Base-by-base conservation (phyloP, 2,888 invertebrate species). In the Crepidodera aurea region DNA sequence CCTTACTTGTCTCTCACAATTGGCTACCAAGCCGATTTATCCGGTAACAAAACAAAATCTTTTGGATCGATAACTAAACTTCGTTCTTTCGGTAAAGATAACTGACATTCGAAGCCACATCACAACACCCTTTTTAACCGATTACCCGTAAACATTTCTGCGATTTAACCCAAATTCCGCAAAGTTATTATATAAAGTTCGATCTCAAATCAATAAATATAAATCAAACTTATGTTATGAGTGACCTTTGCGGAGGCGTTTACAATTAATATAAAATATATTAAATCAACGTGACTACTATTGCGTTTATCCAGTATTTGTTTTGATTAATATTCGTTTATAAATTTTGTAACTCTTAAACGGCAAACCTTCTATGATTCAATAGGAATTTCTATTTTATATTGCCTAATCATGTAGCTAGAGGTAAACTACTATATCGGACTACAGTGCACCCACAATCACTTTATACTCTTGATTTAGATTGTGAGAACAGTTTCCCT, bases 271-370 rank as follows among this genome's bases (percentile, higher is more conserved):
- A 22, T 42, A 42, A 42, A 42, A 42, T 19, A 16, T 42, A 42
- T 16, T 42, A 42, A 42, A 42, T 42, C 42, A 42, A 42, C 42
- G 42, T 42, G 42, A 42, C 15, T 42, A 42, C 42, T 18, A 42
- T 39, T 39, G 39, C 39, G n/a, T 16, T 39, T 39, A 39, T 1
- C 39, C 39, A 39, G 39, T 39, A 39, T 42, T 42, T 42, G 42
- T 42, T 42, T 42, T 42, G 42, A 42, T 42, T 42, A 42, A 42
- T 42, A 42, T 42, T 42, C 42, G 42, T 42, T 42, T 42, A 42
- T 42, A 42, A 16, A 42, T 42, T 42, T 42, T 42, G 42, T 42
- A 42, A 42, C 12, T 16, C 15, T 42, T 13, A 5, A 42, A 42
- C 19, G 42, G 42, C 42, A n/a, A 42, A 42, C 42, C 42, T 42